A percentile compares a stretch with the other conserved stretches of the same genome.
Conservation (phyloP, 2,113 vertebrate species). For the Marcusenius ussheri region DNA sequence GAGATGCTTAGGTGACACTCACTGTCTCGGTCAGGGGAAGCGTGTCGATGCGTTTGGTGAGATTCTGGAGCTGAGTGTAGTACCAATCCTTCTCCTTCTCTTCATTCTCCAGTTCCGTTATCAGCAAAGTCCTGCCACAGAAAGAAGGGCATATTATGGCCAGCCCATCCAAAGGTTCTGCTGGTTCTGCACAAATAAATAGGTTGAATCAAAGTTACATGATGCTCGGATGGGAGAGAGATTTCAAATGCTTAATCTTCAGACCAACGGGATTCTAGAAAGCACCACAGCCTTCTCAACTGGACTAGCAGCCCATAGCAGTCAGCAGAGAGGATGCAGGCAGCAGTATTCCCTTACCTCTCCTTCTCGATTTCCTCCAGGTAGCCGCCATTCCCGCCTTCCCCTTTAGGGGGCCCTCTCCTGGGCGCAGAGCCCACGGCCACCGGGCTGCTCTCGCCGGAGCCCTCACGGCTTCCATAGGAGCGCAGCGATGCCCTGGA, state of each 20-base stretch:
- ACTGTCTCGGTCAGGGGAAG: slow-evolving; percentile 90
- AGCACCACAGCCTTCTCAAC: neutral
- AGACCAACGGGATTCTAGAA: neutral
- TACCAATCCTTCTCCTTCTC: slow-evolving; percentile 99
- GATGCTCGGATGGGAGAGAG: neutral
- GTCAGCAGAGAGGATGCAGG: neutral
- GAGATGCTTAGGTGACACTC: slow-evolving; percentile 40
- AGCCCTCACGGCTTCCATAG: neutral
- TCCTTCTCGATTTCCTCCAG: slow-evolving; percentile 95
- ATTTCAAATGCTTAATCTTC: neutral
- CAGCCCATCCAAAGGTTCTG: neutral
- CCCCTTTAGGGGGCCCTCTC: slow-evolving; percentile 72
- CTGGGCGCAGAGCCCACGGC: slow-evolving; percentile 69
- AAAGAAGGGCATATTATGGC: neutral
- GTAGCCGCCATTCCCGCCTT: slow-evolving; percentile 80
- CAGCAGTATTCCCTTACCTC: slow-evolving; percentile 57
- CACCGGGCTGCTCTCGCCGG: slow-evolving; percentile 71
- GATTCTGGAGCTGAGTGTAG: slow-evolving; percentile 92
- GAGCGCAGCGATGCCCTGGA: slow-evolving; percentile 61
- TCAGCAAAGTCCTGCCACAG: slow-evolving; percentile 69
- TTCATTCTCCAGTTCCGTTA: slow-evolving; percentile 96
- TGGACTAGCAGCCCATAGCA: neutral
- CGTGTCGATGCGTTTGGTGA: slow-evolving; percentile 95
- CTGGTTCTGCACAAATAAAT: neutral
- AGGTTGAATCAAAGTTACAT: neutral